Conservation (phyloP, 1,140 invertebrate species). For the Caerostris extrusa region DNA sequence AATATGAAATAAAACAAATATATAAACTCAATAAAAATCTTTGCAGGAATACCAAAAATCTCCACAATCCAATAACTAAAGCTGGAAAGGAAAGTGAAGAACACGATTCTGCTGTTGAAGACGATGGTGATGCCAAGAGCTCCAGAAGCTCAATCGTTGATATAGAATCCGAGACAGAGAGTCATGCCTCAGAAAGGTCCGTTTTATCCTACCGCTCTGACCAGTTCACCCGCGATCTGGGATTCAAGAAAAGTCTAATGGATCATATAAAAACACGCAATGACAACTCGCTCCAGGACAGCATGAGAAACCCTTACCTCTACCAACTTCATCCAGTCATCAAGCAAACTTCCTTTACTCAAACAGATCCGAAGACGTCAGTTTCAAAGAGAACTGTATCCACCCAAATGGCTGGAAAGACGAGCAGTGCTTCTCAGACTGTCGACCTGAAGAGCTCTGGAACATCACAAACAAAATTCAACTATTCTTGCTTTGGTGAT, state of each 20-base stretch:
- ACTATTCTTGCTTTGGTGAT: background rate
- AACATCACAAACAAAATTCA: background rate
- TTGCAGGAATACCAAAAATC: background rate
- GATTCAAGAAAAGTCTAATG: background rate
- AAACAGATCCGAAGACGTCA: background rate
- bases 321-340: too few relatives aligned
- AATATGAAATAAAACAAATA: too few relatives aligned
- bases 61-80: background rate
- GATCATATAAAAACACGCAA: background rate
- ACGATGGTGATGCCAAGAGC: background rate
- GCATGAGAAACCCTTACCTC: background rate
- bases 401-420: background rate
- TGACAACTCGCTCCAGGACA: background rate
- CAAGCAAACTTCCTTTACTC: background rate
- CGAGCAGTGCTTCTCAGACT: background rate
- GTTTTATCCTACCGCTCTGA: background rate
- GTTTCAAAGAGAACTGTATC: background rate
- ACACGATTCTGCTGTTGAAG: background rate
- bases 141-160: background rate
- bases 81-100: background rate
- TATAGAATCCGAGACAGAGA: conserved; percentile 7
- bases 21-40: too few relatives aligned
- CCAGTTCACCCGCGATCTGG: background rate
- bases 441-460: background rate
- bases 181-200: background rate